Evolutionary conservation across 2,113 vertebrate species (phyloP).

Genomic region (Xyrauchen texanus): DNA sequence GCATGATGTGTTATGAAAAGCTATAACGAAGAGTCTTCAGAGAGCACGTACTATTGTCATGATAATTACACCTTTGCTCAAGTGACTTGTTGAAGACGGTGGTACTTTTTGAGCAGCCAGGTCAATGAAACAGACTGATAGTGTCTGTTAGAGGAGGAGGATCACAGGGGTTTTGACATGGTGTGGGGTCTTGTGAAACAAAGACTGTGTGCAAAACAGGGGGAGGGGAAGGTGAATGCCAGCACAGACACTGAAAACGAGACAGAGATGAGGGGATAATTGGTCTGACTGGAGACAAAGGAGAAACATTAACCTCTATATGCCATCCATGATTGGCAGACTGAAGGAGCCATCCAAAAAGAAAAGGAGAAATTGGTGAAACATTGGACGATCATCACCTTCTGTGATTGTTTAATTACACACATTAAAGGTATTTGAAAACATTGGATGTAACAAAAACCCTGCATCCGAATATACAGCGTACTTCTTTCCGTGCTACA

Average conservation of each 20-base stretch:
- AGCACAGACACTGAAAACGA: slow-evolving; percentile 17
- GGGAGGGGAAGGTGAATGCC: slow-evolving; percentile 15
- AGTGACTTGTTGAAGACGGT: slow-evolving; percentile 54
- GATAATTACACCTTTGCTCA: slow-evolving; percentile 61
- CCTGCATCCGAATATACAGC: no score
- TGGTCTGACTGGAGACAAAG: slow-evolving; percentile 40
- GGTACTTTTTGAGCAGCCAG: slow-evolving; percentile 1
- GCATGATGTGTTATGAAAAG: slow-evolving; percentile 48
- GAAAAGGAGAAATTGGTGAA: slow-evolving; percentile 39
- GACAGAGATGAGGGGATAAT: slow-evolving; percentile 46
- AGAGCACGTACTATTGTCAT: slow-evolving; percentile 58
- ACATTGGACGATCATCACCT: slow-evolving; percentile 27
- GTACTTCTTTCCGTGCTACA: no score
- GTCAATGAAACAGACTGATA: slow-evolving; percentile 12
- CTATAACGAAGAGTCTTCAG: slow-evolving; percentile 18
- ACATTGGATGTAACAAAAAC: not conserved
- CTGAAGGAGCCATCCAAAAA: slow-evolving; percentile 7
- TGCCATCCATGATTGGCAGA: slow-evolving; percentile 24
- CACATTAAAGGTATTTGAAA: not conserved
- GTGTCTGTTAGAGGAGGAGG: not conserved
- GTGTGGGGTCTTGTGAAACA: slow-evolving; percentile 41
- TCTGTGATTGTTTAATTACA: slow-evolving; percentile 24
- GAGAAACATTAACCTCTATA: slow-evolving; percentile 13
- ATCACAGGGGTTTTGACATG: not conserved
- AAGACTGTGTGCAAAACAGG: slow-evolving; percentile 18